These are phyloP conservation scores for Andricus curvator DNA, from an alignment of 2,888 invertebrate genomes.

Conservation along the genomic window DNA sequence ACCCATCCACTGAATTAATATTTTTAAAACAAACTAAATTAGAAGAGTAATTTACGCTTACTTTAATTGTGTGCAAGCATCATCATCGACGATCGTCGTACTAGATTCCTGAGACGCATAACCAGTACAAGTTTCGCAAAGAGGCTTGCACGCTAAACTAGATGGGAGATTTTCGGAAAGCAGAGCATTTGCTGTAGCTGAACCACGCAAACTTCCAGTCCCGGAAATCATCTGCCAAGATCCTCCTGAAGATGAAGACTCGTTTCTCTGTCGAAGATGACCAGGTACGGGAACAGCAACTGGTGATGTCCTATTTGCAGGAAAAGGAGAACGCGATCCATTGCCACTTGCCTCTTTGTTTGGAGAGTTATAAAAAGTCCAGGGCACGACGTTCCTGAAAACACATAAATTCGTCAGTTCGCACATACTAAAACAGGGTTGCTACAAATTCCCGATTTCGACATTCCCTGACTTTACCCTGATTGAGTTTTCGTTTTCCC, in stretches of 20 bases:
- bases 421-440: too few relatives aligned
- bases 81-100: conserved; percentile 78
- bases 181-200: conserved; percentile 77
- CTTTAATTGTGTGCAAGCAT: conserved; percentile 61
- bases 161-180: conserved; percentile 69
- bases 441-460: too few relatives aligned
- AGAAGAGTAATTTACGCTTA: background rate
- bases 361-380: conserved; percentile 68
- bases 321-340: conserved; percentile 73
- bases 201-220: conserved; percentile 83
- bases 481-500: too few relatives aligned
- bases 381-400: conserved; percentile 69
- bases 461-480: too few relatives aligned
- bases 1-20: too few relatives aligned
- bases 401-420: background rate
- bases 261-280: conserved; percentile 81
- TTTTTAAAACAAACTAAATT: too few relatives aligned
- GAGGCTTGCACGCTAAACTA: conserved; percentile 63
- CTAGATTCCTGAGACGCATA: conserved; percentile 77
- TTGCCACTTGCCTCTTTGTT: conserved; percentile 68
- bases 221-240: conserved; percentile 87
- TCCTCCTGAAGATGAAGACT: conserved; percentile 81
- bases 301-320: conserved; percentile 81
- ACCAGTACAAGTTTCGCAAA: conserved; percentile 71
- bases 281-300: conserved; percentile 82